Base-by-base conservation (phyloP, 2,797 vertebrate genomes). In the Coregonus ussuriensis region DNA sequence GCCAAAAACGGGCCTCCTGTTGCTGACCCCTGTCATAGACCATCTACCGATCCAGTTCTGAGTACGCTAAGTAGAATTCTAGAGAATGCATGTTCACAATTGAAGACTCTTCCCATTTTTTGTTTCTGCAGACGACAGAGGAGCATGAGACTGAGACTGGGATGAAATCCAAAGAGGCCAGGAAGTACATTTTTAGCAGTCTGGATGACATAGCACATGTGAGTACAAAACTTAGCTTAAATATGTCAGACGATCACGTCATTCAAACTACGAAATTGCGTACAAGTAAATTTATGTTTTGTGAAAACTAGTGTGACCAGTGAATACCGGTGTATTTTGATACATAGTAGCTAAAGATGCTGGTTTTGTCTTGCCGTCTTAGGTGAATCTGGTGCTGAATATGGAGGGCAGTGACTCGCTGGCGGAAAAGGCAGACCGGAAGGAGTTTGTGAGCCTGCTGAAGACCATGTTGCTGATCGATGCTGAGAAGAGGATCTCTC, bases 161-260 rank as follows among this genome's bases (percentile, higher is more conserved):
- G 77, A 97, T 99, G 91, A 99, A 99, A 93, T 99, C 98, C 88
- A 99, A 99, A 94, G 98, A 99, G 90, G 97, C 98, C 92, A 95
- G 98, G 84, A 99, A 99, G 93, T 99, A 99, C 90, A 98, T 99
- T 93, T 99, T 99, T 93, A 97, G 93, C 94, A 97, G 95, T 94
- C 94, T 99, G 93, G 97, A 98, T 84, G 98, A 99, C 90, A 95
- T 99, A 83, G 95, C 95, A 92, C 97, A 99, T 1, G 98, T 99
- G 91, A 97, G 98, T 96, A 68, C 65, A 15, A 29, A 35, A 15
- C 25, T 67, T 7, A 1, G 9, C 41, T 47, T 47, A 47, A 47
- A 47, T 47, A 9, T 47, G 9, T 47, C 41, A 14, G 29, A 67
- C 14, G 4, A 66, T 33, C 21, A 47, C 11, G 3, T 47, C 41